These are phyloP conservation scores for Hydrocynus forskahlii DNA, from an alignment of 2,797 vertebrate genomes.

Conservation along the genomic window DNA sequence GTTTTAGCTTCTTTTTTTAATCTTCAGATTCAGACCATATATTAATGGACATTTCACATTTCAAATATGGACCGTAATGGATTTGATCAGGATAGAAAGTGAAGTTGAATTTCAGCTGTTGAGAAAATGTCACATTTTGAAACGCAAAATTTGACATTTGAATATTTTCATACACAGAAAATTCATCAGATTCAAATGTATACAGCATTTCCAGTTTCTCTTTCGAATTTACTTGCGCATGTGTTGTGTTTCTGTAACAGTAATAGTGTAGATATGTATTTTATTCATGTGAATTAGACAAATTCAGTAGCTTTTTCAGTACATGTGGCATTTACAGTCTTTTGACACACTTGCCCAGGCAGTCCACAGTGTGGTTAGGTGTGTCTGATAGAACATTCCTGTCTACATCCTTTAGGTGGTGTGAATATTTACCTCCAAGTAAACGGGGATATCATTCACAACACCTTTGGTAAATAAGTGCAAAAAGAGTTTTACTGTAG, in stretches of 20 bases:
- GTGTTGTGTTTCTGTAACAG: too few species aligned
- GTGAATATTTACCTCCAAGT: constrained; percentile 28
- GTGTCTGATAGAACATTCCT: not conserved
- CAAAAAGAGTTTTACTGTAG: not conserved
- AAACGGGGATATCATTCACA: not conserved
- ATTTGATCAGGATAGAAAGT: too few species aligned
- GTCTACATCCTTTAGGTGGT: not conserved
- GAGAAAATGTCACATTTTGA: too few species aligned
- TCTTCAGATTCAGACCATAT: not conserved
- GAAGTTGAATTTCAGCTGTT: too few species aligned
- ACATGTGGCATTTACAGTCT: not conserved
- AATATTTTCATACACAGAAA: too few species aligned
- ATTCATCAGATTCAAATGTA: too few species aligned
- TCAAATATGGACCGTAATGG: too few species aligned
- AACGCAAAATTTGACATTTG: too few species aligned
- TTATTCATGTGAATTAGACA: not conserved
- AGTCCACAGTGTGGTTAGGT: not conserved
- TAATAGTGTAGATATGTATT: not conserved
- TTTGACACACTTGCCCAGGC: not conserved
- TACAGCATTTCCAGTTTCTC: too few species aligned
- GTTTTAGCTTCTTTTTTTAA: too few species aligned
- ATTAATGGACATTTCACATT: too few species aligned
- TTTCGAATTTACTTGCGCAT: too few species aligned
- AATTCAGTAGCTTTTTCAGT: not conserved
- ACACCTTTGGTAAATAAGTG: constrained; percentile 37